Evolutionary conservation across 2,797 vertebrate genomes (phyloP).

Genomic region (Tenualosa ilisha): DNA sequence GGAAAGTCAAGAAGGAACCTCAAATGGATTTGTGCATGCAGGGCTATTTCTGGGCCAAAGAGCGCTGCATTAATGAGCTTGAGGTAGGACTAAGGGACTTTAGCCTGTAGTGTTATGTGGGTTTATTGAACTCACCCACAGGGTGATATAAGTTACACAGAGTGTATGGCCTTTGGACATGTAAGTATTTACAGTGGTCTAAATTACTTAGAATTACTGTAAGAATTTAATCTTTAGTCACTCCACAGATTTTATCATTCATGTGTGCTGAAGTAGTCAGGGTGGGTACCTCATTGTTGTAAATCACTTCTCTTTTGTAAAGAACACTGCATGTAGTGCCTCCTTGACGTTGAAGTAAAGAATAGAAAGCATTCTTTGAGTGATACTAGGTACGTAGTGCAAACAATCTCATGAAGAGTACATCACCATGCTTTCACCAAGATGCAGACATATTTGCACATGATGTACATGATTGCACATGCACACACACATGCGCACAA

Average conservation of each 20-base stretch:
- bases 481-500: not conserved
- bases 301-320: slow-evolving; percentile 15
- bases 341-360: not conserved
- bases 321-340: not conserved
- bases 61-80: not conserved
- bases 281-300: not conserved
- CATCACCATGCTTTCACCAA: not conserved
- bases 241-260: slow-evolving; percentile 16
- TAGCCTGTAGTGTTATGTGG: not conserved
- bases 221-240: not conserved
- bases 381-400: not conserved
- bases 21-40: not conserved
- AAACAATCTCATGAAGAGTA: not conserved
- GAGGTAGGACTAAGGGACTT: not conserved
- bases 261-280: not conserved
- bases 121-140: not conserved
- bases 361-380: not conserved
- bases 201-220: slow-evolving; percentile 3
- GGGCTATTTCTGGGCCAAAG: not conserved
- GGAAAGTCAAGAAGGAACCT: not conserved
- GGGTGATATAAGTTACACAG: not conserved
- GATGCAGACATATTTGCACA: not conserved
- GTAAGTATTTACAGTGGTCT: not conserved
- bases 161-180: not conserved
- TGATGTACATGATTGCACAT: not conserved